Evolutionary conservation across 2,797 vertebrate genomes (phyloP).

Genomic region (Allobates femoralis): DNA sequence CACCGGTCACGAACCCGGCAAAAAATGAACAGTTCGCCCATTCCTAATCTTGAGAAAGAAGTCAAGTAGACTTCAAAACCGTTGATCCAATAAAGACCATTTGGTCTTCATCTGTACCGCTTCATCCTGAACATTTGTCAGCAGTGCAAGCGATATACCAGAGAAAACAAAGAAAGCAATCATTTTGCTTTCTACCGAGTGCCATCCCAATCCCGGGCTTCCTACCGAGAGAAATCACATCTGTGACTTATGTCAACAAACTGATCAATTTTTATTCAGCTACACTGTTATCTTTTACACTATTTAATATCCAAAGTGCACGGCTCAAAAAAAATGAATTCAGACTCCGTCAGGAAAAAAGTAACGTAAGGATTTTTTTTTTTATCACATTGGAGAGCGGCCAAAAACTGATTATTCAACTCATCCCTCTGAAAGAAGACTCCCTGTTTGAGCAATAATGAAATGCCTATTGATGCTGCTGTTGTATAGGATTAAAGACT

Average conservation of each 20-base stretch:
- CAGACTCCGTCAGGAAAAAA: not conserved
- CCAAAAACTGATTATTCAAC: conserved; percentile 50
- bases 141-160: not conserved
- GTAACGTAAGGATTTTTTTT: conserved; percentile 7
- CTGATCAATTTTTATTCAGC: conserved; percentile 21
- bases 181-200: not conserved
- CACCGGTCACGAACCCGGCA: no score
- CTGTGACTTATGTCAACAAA: conserved; percentile 16
- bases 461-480: conserved; percentile 51
- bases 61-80: no score
- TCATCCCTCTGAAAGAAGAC: conserved; percentile 29
- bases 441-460: conserved; percentile 49
- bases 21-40: no score
- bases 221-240: not conserved
- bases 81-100: no score
- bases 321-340: not conserved
- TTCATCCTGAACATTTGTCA: no score
- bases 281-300: conserved; percentile 1
- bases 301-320: conserved; percentile 33
- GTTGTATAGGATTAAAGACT: conserved; percentile 51
- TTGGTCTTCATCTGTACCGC: no score
- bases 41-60: no score
- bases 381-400: conserved; percentile 36
- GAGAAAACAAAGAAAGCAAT: not conserved
- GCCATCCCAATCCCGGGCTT: not conserved